These are phyloP conservation scores for Ommatoiulus sabulosus DNA, from an alignment of 2,888 invertebrate genomes.

Conservation along the genomic window DNA sequence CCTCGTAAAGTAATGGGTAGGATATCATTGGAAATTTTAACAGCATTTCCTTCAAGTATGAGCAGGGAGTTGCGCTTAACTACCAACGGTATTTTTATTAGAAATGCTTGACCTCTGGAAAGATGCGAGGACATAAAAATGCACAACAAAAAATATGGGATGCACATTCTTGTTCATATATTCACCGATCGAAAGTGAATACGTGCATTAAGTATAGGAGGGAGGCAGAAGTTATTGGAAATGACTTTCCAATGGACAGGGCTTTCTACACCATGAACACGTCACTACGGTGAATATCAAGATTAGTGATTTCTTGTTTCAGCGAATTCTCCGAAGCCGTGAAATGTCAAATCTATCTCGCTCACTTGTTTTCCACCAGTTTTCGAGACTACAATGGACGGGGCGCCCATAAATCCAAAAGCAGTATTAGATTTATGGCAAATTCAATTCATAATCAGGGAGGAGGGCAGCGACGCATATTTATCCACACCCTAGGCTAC, in stretches of 20 bases:
- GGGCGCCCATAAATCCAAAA: background rate
- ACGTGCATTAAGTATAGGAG: constrained; percentile 32
- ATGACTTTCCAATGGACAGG: constrained; percentile 45
- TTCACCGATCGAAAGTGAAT: constrained; percentile 8
- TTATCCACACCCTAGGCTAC: constrained; percentile 37
- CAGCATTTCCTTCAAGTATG: background rate
- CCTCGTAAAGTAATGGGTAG: background rate
- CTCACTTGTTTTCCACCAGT: constrained; percentile 16
- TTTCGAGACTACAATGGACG: background rate
- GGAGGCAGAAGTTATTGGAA: constrained; percentile 50
- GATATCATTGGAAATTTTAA: background rate
- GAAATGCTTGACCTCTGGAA: constrained; percentile 1
- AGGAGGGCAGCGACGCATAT: constrained; percentile 38
- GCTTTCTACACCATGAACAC: constrained; percentile 52
- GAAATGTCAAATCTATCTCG: constrained; percentile 52
- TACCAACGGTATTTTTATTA: constrained; percentile 14
- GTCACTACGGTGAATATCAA: constrained; percentile 44
- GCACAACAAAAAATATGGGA: constrained; percentile 9
- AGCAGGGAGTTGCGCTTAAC: background rate
- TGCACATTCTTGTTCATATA: constrained; percentile 16
- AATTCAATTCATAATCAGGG: constrained; percentile 17
- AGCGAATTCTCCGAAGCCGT: constrained; percentile 48
- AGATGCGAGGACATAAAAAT: constrained; percentile 21
- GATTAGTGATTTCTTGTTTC: constrained; percentile 47
- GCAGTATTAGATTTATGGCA: constrained; percentile 25